Conservation (phyloP, 2,797 vertebrate genomes). For the Mionectes olivaceus region DNA sequence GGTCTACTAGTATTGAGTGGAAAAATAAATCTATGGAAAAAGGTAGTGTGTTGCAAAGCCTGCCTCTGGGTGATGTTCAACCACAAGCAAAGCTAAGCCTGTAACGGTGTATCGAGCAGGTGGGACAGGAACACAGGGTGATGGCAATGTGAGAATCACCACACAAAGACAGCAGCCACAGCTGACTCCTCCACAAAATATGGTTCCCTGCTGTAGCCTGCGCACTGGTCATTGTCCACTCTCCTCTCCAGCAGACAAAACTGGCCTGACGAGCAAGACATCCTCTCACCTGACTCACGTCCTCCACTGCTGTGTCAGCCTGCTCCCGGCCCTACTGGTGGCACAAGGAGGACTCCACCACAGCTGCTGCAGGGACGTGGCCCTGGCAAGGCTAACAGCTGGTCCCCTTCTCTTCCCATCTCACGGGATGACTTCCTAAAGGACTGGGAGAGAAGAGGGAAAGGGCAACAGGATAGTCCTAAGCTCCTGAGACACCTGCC, state of each 20-base stretch:
- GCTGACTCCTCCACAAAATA: not conserved
- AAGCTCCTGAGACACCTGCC: not conserved
- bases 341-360: not conserved
- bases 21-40: not conserved
- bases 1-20: not conserved
- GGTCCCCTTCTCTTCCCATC: slow-evolving; percentile 4
- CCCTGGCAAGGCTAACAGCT: slow-evolving; percentile 14
- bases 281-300: not conserved
- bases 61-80: not conserved
- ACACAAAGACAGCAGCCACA: not conserved
- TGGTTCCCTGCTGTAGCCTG: not conserved
- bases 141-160: not conserved
- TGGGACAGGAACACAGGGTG: not conserved
- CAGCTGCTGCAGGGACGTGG: not conserved
- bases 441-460: not conserved
- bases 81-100: not conserved
- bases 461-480: not conserved
- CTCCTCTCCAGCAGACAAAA: not conserved
- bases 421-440: not conserved
- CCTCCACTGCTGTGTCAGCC: not conserved
- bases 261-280: not conserved
- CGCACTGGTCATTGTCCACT: not conserved
- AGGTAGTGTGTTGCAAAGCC: not conserved
- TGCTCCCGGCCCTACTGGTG: slow-evolving; percentile 2
- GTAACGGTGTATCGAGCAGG: accelerated